Evolutionary conservation across 2,113 vertebrate species (phyloP).

Genomic region (Alethe diademata): DNA sequence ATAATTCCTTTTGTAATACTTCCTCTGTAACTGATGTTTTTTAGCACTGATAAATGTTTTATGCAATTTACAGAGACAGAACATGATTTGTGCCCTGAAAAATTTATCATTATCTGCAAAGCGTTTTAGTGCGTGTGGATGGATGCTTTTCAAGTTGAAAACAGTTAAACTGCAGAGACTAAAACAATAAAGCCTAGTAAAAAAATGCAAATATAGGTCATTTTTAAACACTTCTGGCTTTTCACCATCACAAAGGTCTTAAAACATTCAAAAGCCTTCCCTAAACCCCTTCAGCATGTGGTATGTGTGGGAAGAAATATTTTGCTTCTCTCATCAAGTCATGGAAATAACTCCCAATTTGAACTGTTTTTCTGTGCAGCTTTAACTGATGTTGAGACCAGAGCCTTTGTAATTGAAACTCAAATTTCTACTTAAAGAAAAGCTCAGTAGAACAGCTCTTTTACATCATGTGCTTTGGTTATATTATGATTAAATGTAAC

Average conservation of each 20-base stretch:
- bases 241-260: not conserved
- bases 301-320: constrained; percentile 49
- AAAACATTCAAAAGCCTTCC: not conserved
- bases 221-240: constrained; percentile 10
- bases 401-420: constrained; percentile 41
- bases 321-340: constrained; percentile 32
- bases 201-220: not conserved
- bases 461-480: constrained; percentile 32
- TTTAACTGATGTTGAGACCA: not conserved
- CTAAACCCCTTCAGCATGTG: constrained; percentile 2
- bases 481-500: constrained; percentile 69
- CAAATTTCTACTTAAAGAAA: not conserved
- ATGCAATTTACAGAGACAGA: not conserved
- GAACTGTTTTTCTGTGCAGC: not conserved
- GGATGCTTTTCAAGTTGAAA: not conserved
- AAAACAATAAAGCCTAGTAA: not conserved
- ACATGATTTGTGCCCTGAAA: not conserved
- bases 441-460: constrained; percentile 13
- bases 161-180: not conserved
- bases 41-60: not conserved
- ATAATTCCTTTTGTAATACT: not conserved
- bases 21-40: not conserved
- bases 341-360: not conserved
- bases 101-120: not conserved
- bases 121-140: not conserved